These are phyloP conservation scores for Neopipo cinnamomea DNA, from an alignment of 2,113 vertebrate genomes.

Conservation along the genomic window DNA sequence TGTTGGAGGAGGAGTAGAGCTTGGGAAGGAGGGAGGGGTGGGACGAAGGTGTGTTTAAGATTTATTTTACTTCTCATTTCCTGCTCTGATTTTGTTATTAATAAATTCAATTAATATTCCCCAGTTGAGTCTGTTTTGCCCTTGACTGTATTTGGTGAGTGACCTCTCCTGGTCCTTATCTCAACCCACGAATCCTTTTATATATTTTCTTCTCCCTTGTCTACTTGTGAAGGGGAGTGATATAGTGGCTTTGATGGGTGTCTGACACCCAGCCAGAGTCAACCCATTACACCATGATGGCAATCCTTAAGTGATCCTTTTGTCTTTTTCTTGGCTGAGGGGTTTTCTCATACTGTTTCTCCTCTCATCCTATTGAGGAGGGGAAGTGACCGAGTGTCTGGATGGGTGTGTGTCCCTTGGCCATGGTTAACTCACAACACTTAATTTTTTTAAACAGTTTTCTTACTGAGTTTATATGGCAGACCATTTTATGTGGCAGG, in stretches of 20 bases:
- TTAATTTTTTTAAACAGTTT: neutral
- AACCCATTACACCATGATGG: neutral
- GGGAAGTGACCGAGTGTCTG: neutral
- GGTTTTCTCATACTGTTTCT: neutral
- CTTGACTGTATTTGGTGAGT: neutral
- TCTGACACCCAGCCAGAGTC: neutral
- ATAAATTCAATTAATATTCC: neutral
- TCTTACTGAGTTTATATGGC: neutral
- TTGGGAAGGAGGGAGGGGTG: neutral
- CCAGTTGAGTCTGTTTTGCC: neutral
- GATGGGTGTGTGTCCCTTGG: neutral
- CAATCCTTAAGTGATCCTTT: neutral
- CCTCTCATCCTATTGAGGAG: neutral
- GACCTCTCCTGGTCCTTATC: neutral
- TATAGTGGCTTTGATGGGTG: neutral
- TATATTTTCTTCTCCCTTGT: neutral
- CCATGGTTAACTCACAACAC: neutral
- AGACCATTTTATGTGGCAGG: accelerated
- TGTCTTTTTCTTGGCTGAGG: neutral
- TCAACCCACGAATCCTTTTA: neutral
- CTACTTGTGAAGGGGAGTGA: neutral
- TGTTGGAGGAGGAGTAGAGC: neutral
- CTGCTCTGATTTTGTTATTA: neutral
- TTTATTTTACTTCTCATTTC: neutral
- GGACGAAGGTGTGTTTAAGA: neutral